Conservation (phyloP, 2,888 invertebrate genomes). For the Ornithoptera priamus region DNA sequence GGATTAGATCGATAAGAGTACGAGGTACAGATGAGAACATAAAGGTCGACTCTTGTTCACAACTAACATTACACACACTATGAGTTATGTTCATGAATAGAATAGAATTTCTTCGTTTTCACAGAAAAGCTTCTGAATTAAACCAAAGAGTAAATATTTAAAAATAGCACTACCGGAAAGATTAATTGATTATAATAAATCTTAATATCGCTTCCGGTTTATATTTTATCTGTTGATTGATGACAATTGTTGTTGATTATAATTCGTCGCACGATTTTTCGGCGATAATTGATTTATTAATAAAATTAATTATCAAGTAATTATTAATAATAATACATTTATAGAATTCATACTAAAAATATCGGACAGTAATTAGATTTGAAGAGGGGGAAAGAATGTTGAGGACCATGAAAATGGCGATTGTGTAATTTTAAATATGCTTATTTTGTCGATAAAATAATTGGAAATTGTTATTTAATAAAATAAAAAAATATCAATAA, state of each 20-base stretch:
- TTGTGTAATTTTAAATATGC: no score
- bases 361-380: no score
- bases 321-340: no score
- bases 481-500: background rate
- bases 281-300: background rate
- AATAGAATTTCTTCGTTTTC: background rate
- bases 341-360: no score
- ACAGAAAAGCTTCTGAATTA: background rate
- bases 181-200: constrained; percentile 8
- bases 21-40: no score
- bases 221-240: background rate
- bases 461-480: background rate
- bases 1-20: no score
- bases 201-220: background rate
- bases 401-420: no score
- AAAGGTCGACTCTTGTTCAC: no score
- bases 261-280: background rate
- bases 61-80: background rate
- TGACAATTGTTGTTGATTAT: background rate
- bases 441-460: no score
- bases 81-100: background rate
- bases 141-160: background rate
- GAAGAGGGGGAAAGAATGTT: no score
- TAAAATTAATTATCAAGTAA: background rate
- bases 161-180: constrained; percentile 7